Evolutionary conservation across 2,888 invertebrate species (phyloP).

Genomic region (Aspidapion aeneum): DNA sequence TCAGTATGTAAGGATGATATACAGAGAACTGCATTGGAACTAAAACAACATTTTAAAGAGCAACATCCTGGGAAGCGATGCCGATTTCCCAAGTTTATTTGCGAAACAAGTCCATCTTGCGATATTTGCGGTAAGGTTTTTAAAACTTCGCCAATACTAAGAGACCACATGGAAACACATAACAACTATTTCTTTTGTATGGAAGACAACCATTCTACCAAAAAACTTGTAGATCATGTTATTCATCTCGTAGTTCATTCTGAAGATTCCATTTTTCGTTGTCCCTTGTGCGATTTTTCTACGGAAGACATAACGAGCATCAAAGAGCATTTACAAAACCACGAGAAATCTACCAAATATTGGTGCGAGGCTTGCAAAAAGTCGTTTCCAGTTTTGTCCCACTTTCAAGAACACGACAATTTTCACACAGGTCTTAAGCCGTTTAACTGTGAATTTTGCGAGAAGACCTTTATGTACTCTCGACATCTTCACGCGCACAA

Average conservation of each 20-base stretch:
- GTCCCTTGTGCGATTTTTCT: slow-evolving; percentile 43
- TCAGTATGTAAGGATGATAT: slow-evolving; percentile 38
- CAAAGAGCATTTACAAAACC: slow-evolving; percentile 41
- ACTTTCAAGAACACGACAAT: slow-evolving; percentile 57
- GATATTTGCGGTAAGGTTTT: slow-evolving; percentile 45
- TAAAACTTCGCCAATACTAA: slow-evolving; percentile 37
- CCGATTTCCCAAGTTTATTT: slow-evolving; percentile 31
- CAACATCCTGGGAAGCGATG: slow-evolving; percentile 37
- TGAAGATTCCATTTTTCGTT: slow-evolving; percentile 40
- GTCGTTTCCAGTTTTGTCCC: slow-evolving; percentile 54
- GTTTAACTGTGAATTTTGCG: slow-evolving; percentile 53
- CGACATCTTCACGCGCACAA: slow-evolving; percentile 45
- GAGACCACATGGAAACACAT: slow-evolving; percentile 45
- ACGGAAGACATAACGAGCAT: slow-evolving; percentile 41
- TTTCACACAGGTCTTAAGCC: slow-evolving; percentile 55
- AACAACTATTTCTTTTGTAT: slow-evolving; percentile 45
- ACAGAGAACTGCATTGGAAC: slow-evolving; percentile 32
- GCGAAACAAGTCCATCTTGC: slow-evolving; percentile 35
- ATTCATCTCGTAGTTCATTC: slow-evolving; percentile 43
- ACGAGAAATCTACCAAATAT: slow-evolving; percentile 48
- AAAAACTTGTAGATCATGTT: slow-evolving; percentile 43
- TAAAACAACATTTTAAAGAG: slow-evolving; percentile 37
- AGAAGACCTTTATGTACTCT: slow-evolving; percentile 50
- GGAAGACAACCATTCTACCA: slow-evolving; percentile 42
- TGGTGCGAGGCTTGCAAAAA: slow-evolving; percentile 55